phyloP scores from a whole-genome alignment of 1,140 invertebrate genomes.

The Conopomorpha cramerella region DNA sequence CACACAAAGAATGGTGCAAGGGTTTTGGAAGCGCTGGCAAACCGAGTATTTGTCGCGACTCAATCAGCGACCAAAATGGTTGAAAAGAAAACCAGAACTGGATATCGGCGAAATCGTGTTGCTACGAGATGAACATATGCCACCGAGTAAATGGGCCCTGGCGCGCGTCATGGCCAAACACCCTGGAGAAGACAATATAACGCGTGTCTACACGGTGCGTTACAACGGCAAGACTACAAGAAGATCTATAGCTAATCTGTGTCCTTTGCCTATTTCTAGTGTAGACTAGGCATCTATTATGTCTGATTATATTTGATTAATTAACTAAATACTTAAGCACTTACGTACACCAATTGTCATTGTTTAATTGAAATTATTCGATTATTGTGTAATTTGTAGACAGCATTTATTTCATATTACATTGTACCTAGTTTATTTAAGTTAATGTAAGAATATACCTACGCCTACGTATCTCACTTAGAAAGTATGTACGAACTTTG shows the following conservation, averaged over 20 bases:
- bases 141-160: slow-evolving; percentile 18
- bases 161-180: slow-evolving; percentile 9
- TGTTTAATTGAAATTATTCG: too few relatives aligned
- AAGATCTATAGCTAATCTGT: not conserved
- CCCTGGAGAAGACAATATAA: not conserved
- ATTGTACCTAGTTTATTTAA: too few relatives aligned
- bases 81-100: not conserved
- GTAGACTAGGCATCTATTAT: too few relatives aligned
- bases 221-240: not conserved
- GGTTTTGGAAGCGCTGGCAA: slow-evolving; percentile 17
- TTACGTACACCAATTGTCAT: too few relatives aligned
- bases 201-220: not conserved
- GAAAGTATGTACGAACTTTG: too few relatives aligned
- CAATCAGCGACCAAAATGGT: slow-evolving; percentile 13
- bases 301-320: too few relatives aligned
- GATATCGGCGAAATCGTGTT: slow-evolving; percentile 8
- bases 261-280: not conserved
- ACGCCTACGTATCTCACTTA: too few relatives aligned
- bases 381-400: too few relatives aligned
- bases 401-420: too few relatives aligned
- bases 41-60: slow-evolving; percentile 11
- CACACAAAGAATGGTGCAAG: not conserved
- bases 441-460: too few relatives aligned
- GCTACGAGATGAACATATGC: slow-evolving; percentile 16
- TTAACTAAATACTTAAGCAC: too few relatives aligned